Conservation (phyloP, 1,140 invertebrate genomes). For the Pachyrhynchus sulphureomaculatus region DNA sequence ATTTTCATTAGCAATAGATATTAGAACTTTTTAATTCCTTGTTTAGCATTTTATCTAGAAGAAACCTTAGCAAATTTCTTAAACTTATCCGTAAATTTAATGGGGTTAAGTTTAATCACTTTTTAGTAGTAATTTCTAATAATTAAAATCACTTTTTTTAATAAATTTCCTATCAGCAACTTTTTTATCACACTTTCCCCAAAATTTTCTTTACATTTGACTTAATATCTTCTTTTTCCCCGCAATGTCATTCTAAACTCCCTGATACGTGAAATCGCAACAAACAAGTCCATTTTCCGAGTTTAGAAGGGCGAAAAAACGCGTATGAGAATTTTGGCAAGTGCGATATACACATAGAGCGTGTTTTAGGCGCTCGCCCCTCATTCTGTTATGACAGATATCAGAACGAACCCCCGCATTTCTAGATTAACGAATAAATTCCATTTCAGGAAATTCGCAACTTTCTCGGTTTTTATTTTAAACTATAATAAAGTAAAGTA, state of each 20-base stretch:
- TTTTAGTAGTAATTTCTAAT: no score
- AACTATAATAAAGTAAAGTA: background rate
- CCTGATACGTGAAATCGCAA: constrained; percentile 1
- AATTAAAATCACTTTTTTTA: no score
- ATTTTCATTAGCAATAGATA: no score
- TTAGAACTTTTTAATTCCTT: no score
- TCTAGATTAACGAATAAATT: constrained; percentile 16
- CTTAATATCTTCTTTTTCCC: background rate
- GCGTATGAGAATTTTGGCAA: constrained; percentile 17
- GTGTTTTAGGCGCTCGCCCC: no score
- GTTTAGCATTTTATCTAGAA: no score
- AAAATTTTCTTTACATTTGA: no score
- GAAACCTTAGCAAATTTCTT: no score
- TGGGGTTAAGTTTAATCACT: no score
- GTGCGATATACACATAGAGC: background rate
- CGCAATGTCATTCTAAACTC: background rate
- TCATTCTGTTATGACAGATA: background rate
- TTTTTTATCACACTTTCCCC: no score
- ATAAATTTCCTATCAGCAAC: no score
- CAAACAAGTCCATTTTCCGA: background rate
- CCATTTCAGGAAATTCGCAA: background rate
- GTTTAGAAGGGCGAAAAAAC: background rate
- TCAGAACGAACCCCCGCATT: background rate
- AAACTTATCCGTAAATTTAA: no score
- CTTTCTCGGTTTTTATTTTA: background rate